A percentile compares a stretch with the other conserved stretches of the same genome.
These are phyloP conservation scores for Echeneis naucrates DNA, from an alignment of 2,797 vertebrate genomes.

Conservation along the genomic window DNA sequence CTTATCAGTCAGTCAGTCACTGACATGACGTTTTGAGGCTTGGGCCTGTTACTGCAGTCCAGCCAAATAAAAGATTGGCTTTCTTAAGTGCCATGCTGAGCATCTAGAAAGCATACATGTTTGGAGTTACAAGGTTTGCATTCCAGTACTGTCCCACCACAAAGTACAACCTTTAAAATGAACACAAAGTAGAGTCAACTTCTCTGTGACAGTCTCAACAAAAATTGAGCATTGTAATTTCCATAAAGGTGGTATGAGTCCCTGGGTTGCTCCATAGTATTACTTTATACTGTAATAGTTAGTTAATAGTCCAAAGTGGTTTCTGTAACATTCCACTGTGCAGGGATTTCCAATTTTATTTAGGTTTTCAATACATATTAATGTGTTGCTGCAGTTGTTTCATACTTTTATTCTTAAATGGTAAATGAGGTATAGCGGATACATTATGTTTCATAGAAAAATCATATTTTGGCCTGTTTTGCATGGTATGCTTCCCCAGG, in stretches of 20 bases:
- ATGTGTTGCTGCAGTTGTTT: background rate
- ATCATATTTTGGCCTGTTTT: slow-evolving; percentile 20
- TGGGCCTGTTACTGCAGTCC: no score
- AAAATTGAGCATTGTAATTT: slow-evolving; percentile 56
- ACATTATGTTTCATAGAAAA: slow-evolving; percentile 20
- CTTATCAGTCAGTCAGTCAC: no score
- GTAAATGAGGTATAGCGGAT: background rate
- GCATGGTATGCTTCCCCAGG: background rate
- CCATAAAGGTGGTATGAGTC: slow-evolving; percentile 20
- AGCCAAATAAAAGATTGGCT: slow-evolving; percentile 14
- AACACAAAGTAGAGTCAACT: slow-evolving; percentile 46
- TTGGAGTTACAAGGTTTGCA: slow-evolving; percentile 55
- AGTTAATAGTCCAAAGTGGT: no score
- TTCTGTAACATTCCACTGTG: background rate
- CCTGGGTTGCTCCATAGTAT: background rate
- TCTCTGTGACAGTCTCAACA: slow-evolving; percentile 58
- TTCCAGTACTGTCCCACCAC: slow-evolving; percentile 56
- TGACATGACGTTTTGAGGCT: no score
- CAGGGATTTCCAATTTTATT: no score
- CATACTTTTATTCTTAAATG: slow-evolving; percentile 2
- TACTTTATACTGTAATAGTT: background rate
- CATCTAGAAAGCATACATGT: slow-evolving; percentile 45
- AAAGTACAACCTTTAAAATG: slow-evolving; percentile 58
- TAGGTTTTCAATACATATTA: no score
- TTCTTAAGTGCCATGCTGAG: slow-evolving; percentile 28